Evolutionary conservation across 2,888 invertebrate species (phyloP).

Genomic region (Seladonia tumulorum): DNA sequence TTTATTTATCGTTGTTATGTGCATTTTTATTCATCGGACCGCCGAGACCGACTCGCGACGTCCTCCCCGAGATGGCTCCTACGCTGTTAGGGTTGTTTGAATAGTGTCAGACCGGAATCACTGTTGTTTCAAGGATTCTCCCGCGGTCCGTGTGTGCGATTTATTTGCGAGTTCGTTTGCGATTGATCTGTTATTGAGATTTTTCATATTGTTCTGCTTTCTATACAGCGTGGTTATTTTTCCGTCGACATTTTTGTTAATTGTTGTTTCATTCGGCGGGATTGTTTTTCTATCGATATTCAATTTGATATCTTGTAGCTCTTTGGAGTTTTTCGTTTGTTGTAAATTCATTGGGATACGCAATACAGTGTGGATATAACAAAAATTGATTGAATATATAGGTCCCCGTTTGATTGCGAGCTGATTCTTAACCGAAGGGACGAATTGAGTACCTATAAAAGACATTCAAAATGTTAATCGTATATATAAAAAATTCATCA

Average conservation of each 20-base stretch:
- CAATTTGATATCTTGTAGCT: no score
- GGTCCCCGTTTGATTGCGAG: no score
- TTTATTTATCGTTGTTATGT: slow-evolving; percentile 38
- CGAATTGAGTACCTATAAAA: no score
- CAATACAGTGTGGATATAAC: no score
- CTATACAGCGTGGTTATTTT: background rate
- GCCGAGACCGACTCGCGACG: background rate
- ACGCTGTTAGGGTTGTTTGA: background rate
- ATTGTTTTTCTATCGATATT: background rate
- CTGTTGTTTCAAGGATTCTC: background rate
- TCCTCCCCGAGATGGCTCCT: background rate
- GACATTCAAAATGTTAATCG: no score
- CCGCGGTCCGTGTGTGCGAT: background rate
- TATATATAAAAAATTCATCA: no score
- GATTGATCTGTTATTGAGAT: background rate
- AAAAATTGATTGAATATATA: no score
- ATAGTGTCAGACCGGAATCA: background rate
- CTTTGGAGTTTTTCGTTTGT: no score
- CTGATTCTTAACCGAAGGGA: no score
- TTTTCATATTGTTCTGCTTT: background rate
- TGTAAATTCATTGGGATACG: no score
- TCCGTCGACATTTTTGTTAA: background rate
- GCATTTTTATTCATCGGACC: slow-evolving; percentile 5
- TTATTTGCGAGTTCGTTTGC: background rate
- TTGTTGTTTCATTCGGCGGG: no score